These are phyloP conservation scores for Myotis lucifugus DNA, from an alignment of 2,113 vertebrate genomes.

Conservation along the genomic window DNA sequence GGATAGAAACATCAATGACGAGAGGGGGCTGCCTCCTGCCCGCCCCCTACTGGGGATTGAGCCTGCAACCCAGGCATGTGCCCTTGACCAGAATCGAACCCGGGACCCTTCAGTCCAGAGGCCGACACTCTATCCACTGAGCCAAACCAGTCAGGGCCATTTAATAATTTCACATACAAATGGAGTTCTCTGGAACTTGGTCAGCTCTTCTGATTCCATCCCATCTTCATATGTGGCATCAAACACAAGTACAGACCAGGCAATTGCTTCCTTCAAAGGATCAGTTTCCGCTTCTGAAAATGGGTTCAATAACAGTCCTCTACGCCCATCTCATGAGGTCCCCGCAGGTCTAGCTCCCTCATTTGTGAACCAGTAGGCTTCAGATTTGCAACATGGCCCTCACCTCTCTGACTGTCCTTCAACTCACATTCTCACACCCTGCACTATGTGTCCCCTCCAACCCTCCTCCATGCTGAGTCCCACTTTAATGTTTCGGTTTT, in stretches of 20 bases:
- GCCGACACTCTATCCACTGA: too few species aligned
- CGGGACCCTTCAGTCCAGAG: too few species aligned
- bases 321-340: background rate
- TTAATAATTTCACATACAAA: constrained; percentile 37
- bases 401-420: background rate
- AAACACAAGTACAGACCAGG: background rate
- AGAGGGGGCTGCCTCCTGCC: too few species aligned
- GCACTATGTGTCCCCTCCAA: background rate
- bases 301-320: background rate
- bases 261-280: background rate
- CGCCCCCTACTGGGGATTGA: too few species aligned
- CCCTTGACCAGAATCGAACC: too few species aligned
- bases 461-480: background rate
- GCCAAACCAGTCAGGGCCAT: too few species aligned
- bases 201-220: background rate
- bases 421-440: background rate
- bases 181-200: background rate
- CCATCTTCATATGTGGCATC: background rate
- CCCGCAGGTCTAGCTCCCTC: background rate
- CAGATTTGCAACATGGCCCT: background rate
- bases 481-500: background rate
- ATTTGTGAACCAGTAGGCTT: background rate
- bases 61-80: too few species aligned
- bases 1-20: too few species aligned
- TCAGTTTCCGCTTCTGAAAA: background rate